Evolutionary conservation across 1,140 invertebrate species (phyloP).

Genomic region (Marisa cornuarietis): DNA sequence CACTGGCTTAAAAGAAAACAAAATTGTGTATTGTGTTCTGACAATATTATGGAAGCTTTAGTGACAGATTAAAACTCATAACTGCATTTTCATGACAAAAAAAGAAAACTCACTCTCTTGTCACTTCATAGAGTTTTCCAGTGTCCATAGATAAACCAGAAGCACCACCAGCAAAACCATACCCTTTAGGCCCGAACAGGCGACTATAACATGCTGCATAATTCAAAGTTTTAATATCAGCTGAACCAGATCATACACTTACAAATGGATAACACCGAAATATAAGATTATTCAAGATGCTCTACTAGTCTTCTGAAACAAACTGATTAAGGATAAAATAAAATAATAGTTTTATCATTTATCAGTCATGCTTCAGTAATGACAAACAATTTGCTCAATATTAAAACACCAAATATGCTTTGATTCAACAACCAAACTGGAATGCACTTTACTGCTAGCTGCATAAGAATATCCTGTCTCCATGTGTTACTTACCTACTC

Average conservation of each 20-base stretch:
- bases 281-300: too few relatives aligned
- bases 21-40: background rate
- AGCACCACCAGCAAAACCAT: conserved; percentile 78
- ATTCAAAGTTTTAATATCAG: background rate
- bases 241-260: background rate
- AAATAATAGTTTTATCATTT: too few relatives aligned
- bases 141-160: conserved; percentile 91
- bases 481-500: too few relatives aligned
- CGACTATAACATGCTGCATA: conserved; percentile 83
- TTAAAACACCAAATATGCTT: too few relatives aligned
- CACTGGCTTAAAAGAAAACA: background rate
- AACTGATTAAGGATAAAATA: too few relatives aligned
- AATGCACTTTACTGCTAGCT: too few relatives aligned
- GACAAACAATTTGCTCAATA: too few relatives aligned
- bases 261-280: background rate
- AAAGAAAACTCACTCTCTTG: conserved; percentile 34
- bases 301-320: too few relatives aligned
- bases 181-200: conserved; percentile 92
- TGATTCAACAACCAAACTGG: too few relatives aligned
- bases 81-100: background rate
- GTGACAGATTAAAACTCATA: background rate
- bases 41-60: background rate
- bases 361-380: too few relatives aligned
- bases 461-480: too few relatives aligned
- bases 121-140: conserved; percentile 45